Base-by-base conservation (phyloP, 2,113 vertebrate species). In the Oreotrochilus melanogaster region DNA sequence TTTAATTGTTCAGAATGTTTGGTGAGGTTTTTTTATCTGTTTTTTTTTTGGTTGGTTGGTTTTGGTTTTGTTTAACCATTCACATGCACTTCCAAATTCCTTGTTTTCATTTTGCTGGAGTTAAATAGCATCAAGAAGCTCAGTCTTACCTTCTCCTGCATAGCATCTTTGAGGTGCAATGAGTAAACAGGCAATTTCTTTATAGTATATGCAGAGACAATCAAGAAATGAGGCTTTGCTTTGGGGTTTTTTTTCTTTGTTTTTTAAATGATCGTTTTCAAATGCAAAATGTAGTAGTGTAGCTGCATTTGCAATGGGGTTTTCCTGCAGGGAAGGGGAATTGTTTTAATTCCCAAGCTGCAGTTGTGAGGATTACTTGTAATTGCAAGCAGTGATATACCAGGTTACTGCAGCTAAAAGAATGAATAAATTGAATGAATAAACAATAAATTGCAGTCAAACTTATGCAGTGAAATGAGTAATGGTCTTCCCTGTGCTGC, bases 161-260 rank as follows among this genome's bases (percentile, higher is more conserved):
- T 5, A 3, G 3, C 11, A 11, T 11, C 14, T 16, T 13, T 0
- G 0, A 4, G 8, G 11, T 25, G 28, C 22, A 33, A 11, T 7
- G 24, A n/a, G 31, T 58, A 74, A n/a, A n/a, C n/a, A n/a, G n/a
- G n/a, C n/a, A n/a, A n/a, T n/a, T n/a, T n/a, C n/a, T n/a, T n/a
- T 19, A 25, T 5, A 19, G 12, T 17, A 3, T 22, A 6, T 7
- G 24, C 6, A n/a, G 56, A 66, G 6, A 5, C 9, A 30, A 10
- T 14, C 23, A 13, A 57, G 30, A 24, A 47, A 2, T 13, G 48
- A 56, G 4, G 4, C 5, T 75, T 89, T 84, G 3, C 9, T 11
- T 66, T 47, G 17, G 3, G 31, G 65, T 6, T 14, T 21, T 1
- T 45, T 33, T 39, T 2, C 4, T 43, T 24, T 23, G 4, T 7